Evolutionary conservation across 2,113 vertebrate species (phyloP).

Genomic region (Leucopsar rothschildi): DNA sequence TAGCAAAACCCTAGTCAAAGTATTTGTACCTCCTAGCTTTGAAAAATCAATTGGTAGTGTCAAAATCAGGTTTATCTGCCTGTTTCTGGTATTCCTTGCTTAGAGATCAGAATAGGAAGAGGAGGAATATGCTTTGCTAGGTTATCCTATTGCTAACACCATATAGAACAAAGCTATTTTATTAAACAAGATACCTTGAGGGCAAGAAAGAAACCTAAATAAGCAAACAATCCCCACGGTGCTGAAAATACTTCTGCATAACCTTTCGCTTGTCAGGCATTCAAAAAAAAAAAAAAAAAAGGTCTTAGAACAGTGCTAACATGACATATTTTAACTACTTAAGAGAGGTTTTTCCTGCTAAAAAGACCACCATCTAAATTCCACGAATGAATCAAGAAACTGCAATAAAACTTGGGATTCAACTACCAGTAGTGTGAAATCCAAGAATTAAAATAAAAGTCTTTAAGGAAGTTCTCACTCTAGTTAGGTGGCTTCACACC

Average conservation of each 20-base stretch:
- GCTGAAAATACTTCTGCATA: background rate
- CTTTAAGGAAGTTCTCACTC: background rate
- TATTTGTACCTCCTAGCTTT: background rate
- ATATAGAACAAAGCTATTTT: background rate
- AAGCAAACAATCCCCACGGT: rapidly evolving
- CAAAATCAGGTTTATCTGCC: background rate
- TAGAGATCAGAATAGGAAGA: background rate
- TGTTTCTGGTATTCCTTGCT: background rate
- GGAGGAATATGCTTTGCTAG: background rate
- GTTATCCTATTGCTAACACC: background rate
- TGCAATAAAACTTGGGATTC: background rate
- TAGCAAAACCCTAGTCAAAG: background rate
- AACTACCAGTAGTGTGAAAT: background rate
- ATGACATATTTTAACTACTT: background rate
- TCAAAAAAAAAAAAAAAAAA: background rate
- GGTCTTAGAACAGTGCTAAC: background rate
- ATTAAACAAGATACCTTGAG: background rate
- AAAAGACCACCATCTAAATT: background rate
- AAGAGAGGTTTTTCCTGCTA: background rate
- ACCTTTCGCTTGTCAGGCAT: background rate
- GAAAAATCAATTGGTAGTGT: background rate
- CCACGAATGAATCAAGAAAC: background rate
- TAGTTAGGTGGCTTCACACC: background rate
- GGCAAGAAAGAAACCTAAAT: background rate
- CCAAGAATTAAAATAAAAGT: background rate